Evolutionary conservation across 2,113 vertebrate species (phyloP), one percentile per base, ranked within the genome.

Genomic region (Clarias batrachus): DNA sequence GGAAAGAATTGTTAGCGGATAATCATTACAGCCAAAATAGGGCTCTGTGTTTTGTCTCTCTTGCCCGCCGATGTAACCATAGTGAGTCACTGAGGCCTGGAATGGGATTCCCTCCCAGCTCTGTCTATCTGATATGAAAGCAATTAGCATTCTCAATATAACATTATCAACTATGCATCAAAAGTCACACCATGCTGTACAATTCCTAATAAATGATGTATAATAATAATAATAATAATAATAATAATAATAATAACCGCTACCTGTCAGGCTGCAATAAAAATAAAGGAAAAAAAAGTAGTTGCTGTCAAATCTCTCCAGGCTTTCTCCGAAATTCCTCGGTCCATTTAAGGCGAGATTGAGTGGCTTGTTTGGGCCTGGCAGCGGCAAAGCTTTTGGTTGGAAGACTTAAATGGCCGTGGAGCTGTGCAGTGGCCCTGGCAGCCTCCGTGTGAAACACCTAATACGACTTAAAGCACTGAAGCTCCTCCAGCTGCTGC

Each of bases 1-100:
- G 93, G 92, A 93, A 90, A 87, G 90, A 92, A 90, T 92, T 92
- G 89, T 92, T 92, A 87, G 91, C 91, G 91, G 91, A 94, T 93
- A 92, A 93, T 92, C 90, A 90, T 93, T 91, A 91, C 86, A 92
- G 93, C 91, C 93, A 91, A 90, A 92, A 92, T 91, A 90, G 92
- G 56, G 52, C 65, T 80, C 59, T 11, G 41, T 66, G 63, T 86
- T 89, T 62, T 37, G 33, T 68, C 73, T 85, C 57, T 84, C 73
- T 73, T 16, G 57, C 13, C 33, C 23, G 13, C 86, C 59, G 21
- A 41, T 63, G 71, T 82, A 66, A 57, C 68, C 52, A 19, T 56
- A 59, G 70, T 90, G 90, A 90, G 88, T 92, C 90, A 88, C 71
- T 89, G 56, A 90, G 87, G 86, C 89, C n/a, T 87, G 90, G 88